A percentile compares a stretch with the other conserved stretches of the same genome.
phyloP scores from a whole-genome alignment of 2,113 vertebrate species.

The Mixornis gularis region DNA sequence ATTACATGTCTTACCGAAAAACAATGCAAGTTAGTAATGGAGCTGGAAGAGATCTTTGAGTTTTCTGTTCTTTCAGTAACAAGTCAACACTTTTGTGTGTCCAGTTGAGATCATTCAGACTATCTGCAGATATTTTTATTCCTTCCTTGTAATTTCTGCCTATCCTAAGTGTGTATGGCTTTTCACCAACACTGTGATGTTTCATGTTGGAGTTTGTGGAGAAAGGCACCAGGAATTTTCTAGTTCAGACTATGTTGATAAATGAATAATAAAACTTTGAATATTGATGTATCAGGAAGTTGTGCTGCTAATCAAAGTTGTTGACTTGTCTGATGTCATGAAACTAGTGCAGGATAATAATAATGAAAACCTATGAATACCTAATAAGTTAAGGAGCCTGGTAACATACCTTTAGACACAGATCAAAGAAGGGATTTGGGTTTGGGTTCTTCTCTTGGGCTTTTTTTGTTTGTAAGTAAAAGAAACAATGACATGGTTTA shows the following conservation, averaged over 20 bases:
- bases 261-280: not conserved
- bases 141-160: not conserved
- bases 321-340: not conserved
- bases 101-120: not conserved
- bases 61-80: not conserved
- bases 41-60: not conserved
- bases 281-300: not conserved
- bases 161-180: not conserved
- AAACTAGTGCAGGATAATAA: not conserved
- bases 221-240: not conserved
- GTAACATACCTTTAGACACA: not conserved
- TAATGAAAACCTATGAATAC: not conserved
- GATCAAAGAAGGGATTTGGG: not conserved
- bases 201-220: not conserved
- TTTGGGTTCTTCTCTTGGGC: not conserved
- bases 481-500: not conserved
- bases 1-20: not conserved
- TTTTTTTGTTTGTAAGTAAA: not conserved
- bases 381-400: not conserved
- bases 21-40: not conserved
- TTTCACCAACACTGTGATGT: not conserved
- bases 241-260: not conserved
- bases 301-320: not conserved
- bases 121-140: not conserved
- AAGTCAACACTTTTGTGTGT: not conserved